Evolutionary conservation across 2,888 invertebrate genomes (phyloP), one percentile per base, ranked within the genome.

Genomic region (Horisme vitalbata): DNA sequence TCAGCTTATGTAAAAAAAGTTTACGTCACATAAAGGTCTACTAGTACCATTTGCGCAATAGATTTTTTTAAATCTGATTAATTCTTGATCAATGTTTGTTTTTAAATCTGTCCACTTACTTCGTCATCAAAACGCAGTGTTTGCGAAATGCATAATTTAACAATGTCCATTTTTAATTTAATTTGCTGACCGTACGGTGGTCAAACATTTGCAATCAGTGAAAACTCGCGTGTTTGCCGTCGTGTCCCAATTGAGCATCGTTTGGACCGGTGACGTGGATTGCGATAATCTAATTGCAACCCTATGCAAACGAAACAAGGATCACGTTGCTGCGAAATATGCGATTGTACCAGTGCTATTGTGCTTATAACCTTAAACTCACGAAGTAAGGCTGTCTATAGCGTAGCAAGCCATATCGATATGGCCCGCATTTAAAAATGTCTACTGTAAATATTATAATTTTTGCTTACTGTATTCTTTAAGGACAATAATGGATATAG

Each of bases 191-290:
- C 30, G 55, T 73, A 63, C 66, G 52, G 47, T 63, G 68, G 71
- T 70, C 68, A 70, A 72, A 72, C 70, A 71, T 65, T 70, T 68
- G 72, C 74, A 73, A 73, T 73, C 74, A 73, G 68, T 61, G 73
- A 68, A 68, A 68, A 65, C 62, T 70, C 61, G 63, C 64, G 54
- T 60, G 61, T 73, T 72, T 72, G 65, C 60, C 54, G 53, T 68
- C 61, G 48, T 57, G 64, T 65, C 66, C 65, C 68, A 68, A 72
- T 71, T 63, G 65, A 59, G 58, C 57, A 57, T 52, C 56, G 52
- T 47, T 49, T 48, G 57, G 52, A 43, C 56, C 27, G 15, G 32
- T 26, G 15, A 35, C 51, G 5, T 6, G 34, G 41, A 45, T 46
- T 44, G 38, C 51, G 41, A 20, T 26, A 35, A 31, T 21, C 31